Percentiles rank a stretch among this genome's conserved stretches.
phyloP scores from a whole-genome alignment of 1,140 invertebrate species.

The Yoshiicerus persimilis region DNA sequence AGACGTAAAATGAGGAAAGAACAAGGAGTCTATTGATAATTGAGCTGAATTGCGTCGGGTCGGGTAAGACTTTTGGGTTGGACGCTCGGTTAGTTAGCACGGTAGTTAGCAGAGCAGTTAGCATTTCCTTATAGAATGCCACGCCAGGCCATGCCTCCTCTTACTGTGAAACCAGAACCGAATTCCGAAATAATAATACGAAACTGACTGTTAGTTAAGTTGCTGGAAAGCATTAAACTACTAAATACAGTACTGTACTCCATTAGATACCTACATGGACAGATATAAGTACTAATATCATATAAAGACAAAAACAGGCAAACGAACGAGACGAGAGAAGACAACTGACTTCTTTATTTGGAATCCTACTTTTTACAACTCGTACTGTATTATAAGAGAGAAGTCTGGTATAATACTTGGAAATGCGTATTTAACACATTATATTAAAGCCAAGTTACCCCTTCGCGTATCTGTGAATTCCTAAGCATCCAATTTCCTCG shows the following conservation, averaged over 20 bases:
- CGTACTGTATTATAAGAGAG: not conserved
- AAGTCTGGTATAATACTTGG: not conserved
- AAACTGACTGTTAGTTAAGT: not conserved
- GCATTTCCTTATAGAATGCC: conserved; percentile 16
- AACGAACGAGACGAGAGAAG: not conserved
- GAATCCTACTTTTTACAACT: not conserved
- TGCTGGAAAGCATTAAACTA: not conserved
- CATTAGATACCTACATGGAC: not conserved
- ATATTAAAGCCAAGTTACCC: not conserved
- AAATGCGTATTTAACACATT: not conserved
- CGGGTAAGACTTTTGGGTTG: conserved; percentile 18
- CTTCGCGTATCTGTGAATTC: not conserved
- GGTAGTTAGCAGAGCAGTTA: conserved; percentile 35
- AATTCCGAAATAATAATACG: conserved; percentile 11
- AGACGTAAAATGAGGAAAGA: conserved; percentile 36
- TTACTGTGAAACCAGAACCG: not conserved
- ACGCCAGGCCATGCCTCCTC: not conserved
- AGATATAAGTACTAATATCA: not conserved
- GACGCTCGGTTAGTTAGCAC: conserved; percentile 25
- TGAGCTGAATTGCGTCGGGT: conserved; percentile 23
- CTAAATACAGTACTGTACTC: not conserved
- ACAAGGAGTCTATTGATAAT: conserved; percentile 31
- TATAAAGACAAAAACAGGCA: not conserved
- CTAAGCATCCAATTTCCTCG: not conserved
- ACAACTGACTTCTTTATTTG: conserved; percentile 15